Evolutionary conservation across 2,113 vertebrate species (phyloP).

Genomic region (Syrrhaptes paradoxus): DNA sequence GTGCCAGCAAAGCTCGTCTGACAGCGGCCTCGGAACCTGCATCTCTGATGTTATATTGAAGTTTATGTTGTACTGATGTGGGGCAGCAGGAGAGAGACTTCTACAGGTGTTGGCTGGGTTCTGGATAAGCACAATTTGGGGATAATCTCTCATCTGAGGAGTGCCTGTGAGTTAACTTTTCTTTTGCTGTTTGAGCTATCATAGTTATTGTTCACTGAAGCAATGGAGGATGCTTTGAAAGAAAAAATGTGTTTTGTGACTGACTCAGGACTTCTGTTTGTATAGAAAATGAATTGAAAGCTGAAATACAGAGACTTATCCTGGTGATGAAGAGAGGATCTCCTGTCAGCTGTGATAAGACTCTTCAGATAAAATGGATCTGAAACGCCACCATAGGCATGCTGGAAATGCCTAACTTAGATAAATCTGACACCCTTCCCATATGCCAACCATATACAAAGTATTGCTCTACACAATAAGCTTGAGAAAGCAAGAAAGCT

Average conservation of each 20-base stretch:
- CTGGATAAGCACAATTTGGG: not conserved
- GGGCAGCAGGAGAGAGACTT: not conserved
- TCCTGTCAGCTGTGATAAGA: not conserved
- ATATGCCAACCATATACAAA: not conserved
- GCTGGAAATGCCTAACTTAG: not conserved
- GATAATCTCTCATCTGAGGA: not conserved
- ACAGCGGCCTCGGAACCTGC: fast-evolving
- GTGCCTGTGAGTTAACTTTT: not conserved
- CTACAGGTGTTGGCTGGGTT: not conserved
- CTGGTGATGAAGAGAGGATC: not conserved
- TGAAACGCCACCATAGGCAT: not conserved
- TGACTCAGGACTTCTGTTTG: not conserved
- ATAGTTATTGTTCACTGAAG: not conserved
- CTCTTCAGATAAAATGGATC: not conserved
- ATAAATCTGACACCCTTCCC: not conserved
- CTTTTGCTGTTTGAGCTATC: not conserved
- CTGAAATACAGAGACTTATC: conserved; percentile 17
- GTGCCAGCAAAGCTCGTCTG: not conserved
- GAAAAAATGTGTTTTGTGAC: not conserved
- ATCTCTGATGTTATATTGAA: not conserved
- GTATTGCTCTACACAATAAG: not conserved
- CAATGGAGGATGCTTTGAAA: not conserved
- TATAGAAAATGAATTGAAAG: conserved; percentile 43
- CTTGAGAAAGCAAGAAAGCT: not conserved
- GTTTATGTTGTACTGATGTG: not conserved